These are phyloP conservation scores for Myotis brandtii DNA, from an alignment of 2,113 vertebrate genomes.

Conservation along the genomic window DNA sequence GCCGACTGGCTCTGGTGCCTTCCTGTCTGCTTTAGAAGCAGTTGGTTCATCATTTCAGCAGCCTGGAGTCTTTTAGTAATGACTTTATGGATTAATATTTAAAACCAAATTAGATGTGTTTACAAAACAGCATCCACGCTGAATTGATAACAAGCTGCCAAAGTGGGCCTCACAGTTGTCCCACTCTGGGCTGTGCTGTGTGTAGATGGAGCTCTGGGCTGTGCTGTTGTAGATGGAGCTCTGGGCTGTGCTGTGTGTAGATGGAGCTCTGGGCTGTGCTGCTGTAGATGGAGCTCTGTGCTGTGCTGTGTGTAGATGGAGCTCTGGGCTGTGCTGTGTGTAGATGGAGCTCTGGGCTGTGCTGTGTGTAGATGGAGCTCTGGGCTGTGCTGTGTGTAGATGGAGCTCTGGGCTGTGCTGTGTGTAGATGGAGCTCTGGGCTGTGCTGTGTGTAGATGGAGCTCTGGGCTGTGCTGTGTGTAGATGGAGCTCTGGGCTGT, in stretches of 20 bases:
- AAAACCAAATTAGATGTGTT: constrained; percentile 63
- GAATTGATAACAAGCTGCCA: background rate
- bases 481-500: no score
- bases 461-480: background rate
- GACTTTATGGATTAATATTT: constrained; percentile 62
- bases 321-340: no score
- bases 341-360: background rate
- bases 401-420: background rate
- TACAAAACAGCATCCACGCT: background rate
- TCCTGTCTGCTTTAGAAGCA: background rate
- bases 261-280: no score
- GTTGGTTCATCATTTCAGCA: background rate
- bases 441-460: background rate
- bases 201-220: no score
- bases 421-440: no score
- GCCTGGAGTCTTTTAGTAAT: constrained; percentile 51
- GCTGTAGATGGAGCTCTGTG: background rate
- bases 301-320: no score
- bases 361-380: no score
- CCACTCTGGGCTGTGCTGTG: background rate
- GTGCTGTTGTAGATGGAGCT: background rate
- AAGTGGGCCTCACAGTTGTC: background rate
- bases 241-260: background rate
- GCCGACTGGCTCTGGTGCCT: background rate
- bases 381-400: no score